Evolutionary conservation across 2,888 invertebrate species (phyloP), one percentile per base, ranked within the genome.

Genomic region (Scaptomyza flava): DNA sequence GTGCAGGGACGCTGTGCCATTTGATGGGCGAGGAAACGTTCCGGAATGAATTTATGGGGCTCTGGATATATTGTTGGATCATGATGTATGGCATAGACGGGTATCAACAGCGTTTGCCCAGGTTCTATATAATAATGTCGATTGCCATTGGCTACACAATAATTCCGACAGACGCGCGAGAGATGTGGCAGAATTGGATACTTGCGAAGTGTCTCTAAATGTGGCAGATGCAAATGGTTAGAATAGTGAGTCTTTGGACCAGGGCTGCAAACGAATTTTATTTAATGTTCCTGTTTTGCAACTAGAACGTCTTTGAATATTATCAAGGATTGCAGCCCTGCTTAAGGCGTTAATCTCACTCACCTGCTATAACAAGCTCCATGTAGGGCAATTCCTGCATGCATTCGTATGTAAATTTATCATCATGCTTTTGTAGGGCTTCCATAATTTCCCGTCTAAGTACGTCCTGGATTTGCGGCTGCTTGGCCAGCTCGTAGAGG

Each of bases 31-130:
- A 92, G 84, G 81, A 94, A 95, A 70, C 94, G 91, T 14, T 94
- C 94, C 0, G 95, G 95, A 36, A 93, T 93, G 50, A 94, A 95
- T 52, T 91, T 93, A 3, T 93, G 92, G 0, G 95, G 95, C 11
- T 95, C 92, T 0, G 94, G 93, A 71, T 93, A 94, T 73, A 93
- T 90, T 1, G 92, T 91, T 0, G 93, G 93, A 78, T 94, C 94
- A 89, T 93, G 93, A 57, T 94, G 95, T 69, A 94, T 93, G 3
- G 93, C 93, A 72, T 93, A 92, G 9, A 92, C 90, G 0, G 94
- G 94, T 34, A 95, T 92, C 2, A 93, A 87, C 0, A 94, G 86
- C 68, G 92, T 82, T 0, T 93, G 93, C 0, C 93, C 93, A 61
- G 93, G 92, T 36, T 93, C 93, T 60, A 94, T 93, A 2, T 91